Base-by-base conservation (phyloP, 2,888 invertebrate genomes). In the Rhogogaster chlorosoma region DNA sequence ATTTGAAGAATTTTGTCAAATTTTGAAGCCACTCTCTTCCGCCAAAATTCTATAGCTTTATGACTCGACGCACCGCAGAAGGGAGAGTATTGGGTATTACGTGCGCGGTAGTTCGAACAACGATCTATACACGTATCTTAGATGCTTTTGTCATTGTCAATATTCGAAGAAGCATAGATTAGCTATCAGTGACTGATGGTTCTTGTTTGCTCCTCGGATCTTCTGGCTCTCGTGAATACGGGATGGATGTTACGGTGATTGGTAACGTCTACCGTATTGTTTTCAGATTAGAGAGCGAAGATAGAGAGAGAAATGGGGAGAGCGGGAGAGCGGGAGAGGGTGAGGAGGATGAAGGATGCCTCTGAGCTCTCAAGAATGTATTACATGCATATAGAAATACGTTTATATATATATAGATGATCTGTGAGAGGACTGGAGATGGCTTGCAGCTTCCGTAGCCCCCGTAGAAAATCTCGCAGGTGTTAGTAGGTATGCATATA, bases 131-230 rank as follows among this genome's bases (percentile, higher is more conserved):
- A 86, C 86, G 85, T 88, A 85, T 85, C 86, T 85, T 84, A 85
- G 87, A 87, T 87, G 88, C 89, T 90, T 90, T 90, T 91, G 90
- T 91, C 91, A 90, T 89, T 91, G 91, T 90, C 91, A 89, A 91
- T 91, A 91, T 89, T 88, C 88, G 89, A 87, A 88, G 89, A 87
- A 87, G 89, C 85, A 88, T 88, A 90, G 91, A 91, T 91, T 91
- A 90, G 90, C 90, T 83, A 83, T 83, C 88, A 89, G 89, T 90
- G 90, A 91, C 88, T 90, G 90, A 90, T 90, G 90, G 88, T 87
- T 88, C 89, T 90, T 89, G 89, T 87, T 88, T 88, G 87, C 89
- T 89, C 53, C 88, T 88, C 88, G 86, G 67, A 83, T 83, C 83
- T 83, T 49, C 53, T 64, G 73, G 29, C 77, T 57, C 75, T 61